Evolutionary conservation across 1,140 invertebrate species (phyloP), one percentile per base, ranked within the genome.

Genomic region (roundworm (Caenorhabditis elegans)): DNA sequence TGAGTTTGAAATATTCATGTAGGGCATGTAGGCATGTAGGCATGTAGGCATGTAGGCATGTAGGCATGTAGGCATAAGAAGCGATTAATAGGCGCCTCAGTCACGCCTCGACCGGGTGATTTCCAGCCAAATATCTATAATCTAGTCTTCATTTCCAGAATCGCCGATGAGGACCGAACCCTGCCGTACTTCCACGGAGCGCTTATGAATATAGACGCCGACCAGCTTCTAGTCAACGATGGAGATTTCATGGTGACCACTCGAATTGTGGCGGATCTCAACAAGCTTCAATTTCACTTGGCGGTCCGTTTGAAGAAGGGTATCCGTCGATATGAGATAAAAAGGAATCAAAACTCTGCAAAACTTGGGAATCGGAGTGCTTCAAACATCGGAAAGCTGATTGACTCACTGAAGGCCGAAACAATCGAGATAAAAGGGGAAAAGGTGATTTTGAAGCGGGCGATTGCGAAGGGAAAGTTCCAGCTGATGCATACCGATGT

Each of bases 161-260:
- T 60, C n/a, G 53, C 53, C 11, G 53, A 60, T 31, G 85, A 86
- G 8, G 78, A 84, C 24, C 22, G 65, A 11, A 78, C 47, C 10
- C 55, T 86, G 53, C n/a, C 60, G 24, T 86, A 76, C 49, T 88
- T 88, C 55, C 86, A 86, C 60, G 86, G 86, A 76, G 78, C 82
- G 28, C 76, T 86, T 6, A 86, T 85, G 24, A 87, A 86, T 55
- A 78, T 85, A 19, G 86, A 86, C 70, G 82, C 80, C 5, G 84
- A 88, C 49, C 49, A 70, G 19, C 39, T 86, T 28, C 76, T 86
- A 17, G 75, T 49, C 5, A 49, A 34, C 46, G 49, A 86, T 5
- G 79, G 55, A 49, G 85, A 76, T 43, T 82, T 86, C 36, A 46
- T 78, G 39, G 39, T 78, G 22, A 60, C 53, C 19, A 78, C 26